A percentile compares a stretch with the other conserved stretches of the same genome.
Conservation (phyloP, 2,888 invertebrate species). For the Baccha elongata region DNA sequence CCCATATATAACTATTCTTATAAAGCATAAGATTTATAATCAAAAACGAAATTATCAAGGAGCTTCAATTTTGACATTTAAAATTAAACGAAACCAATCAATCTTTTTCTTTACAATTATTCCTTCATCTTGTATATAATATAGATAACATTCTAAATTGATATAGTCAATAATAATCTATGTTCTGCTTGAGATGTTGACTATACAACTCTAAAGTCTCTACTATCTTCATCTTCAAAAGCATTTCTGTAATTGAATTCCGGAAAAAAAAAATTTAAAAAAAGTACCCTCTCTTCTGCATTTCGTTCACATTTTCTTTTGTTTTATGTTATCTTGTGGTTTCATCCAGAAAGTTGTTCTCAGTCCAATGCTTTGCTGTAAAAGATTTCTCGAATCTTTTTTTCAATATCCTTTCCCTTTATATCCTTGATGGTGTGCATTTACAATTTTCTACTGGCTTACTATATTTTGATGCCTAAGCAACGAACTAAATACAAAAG, state of each 20-base stretch:
- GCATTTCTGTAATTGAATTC: constrained; percentile 67
- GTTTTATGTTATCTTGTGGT: constrained; percentile 57
- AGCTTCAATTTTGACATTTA: not conserved
- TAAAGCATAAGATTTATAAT: too few relatives aligned
- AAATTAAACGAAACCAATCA: not conserved
- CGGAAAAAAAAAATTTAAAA: constrained; percentile 14
- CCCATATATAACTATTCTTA: too few relatives aligned
- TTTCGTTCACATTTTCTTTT: constrained; percentile 19
- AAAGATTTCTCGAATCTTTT: constrained; percentile 40
- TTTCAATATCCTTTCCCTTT: constrained; percentile 43
- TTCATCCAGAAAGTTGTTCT: constrained; percentile 35
- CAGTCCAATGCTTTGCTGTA: constrained; percentile 29
- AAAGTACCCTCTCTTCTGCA: not conserved
- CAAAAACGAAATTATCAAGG: too few relatives aligned
- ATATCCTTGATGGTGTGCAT: constrained; percentile 41
- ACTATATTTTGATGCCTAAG: not conserved
- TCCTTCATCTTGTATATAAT: not conserved
- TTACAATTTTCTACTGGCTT: not conserved
- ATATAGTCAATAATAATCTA: constrained; percentile 24
- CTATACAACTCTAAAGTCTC: not conserved
- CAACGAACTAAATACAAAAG: not conserved
- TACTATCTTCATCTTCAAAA: constrained; percentile 19
- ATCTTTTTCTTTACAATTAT: not conserved
- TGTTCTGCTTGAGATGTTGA: constrained; percentile 4
- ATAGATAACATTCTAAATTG: constrained; percentile 13